A percentile compares a stretch with the other conserved stretches of the same genome.
Evolutionary conservation across 2,797 vertebrate species (phyloP).

Genomic region (Chelidonichthys spinosus): DNA sequence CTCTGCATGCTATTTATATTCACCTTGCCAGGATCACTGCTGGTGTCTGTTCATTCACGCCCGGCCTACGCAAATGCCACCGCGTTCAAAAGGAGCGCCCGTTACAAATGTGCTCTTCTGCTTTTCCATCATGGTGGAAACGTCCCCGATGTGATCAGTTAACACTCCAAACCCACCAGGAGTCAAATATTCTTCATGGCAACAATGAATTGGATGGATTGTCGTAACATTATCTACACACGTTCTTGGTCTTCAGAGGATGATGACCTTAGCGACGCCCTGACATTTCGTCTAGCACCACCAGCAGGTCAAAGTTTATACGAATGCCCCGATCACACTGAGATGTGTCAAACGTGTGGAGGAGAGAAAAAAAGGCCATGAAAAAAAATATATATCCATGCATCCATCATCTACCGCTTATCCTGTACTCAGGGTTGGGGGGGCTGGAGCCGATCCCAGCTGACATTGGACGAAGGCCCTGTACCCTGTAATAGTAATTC

Average conservation of each 20-base stretch:
- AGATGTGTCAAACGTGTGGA: no score
- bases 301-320: background rate
- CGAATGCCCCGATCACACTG: no score
- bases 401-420: no score
- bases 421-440: no score
- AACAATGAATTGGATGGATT: background rate
- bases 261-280: background rate
- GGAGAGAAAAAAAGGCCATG: no score
- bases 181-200: background rate
- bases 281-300: background rate
- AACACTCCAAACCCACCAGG: no score
- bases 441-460: no score
- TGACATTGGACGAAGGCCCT: no score
- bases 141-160: background rate
- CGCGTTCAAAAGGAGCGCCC: constrained; percentile 32
- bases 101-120: constrained; percentile 15
- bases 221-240: background rate
- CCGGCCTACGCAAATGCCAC: constrained; percentile 47
- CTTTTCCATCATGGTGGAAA: background rate
- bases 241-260: background rate
- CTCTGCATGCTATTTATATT: constrained; percentile 77
- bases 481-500: no score
- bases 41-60: constrained; percentile 73
- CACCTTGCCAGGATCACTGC: constrained; percentile 39
- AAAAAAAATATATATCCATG: no score